phyloP scores from a whole-genome alignment of 2,113 vertebrate species.

The Hystrix brachyura region DNA sequence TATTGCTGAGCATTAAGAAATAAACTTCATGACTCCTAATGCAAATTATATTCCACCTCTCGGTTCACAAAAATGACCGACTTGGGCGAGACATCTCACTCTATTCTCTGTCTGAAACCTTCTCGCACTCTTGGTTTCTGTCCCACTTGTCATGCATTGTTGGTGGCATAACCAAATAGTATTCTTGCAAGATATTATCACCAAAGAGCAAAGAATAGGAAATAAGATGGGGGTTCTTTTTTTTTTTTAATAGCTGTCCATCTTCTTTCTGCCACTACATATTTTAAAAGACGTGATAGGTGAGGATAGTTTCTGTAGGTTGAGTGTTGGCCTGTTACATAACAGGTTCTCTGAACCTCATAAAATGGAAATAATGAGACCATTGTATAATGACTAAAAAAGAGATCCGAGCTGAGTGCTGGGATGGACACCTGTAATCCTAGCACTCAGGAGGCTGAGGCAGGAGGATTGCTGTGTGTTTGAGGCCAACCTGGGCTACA shows the following conservation, averaged over 20 bases:
- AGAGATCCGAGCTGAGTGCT: neutral
- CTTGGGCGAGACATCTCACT: neutral
- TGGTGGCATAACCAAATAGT: neutral
- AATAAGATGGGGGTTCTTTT: neutral
- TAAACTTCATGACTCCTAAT: neutral
- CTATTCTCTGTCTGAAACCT: conserved; percentile 35
- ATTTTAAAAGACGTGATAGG: conserved; percentile 1
- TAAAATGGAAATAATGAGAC: neutral
- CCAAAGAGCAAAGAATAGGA: conserved; percentile 15
- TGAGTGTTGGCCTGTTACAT: neutral
- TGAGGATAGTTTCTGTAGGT: neutral
- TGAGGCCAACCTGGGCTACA: neutral
- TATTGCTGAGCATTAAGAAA: neutral
- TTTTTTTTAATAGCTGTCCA: neutral
- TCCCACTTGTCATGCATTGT: neutral
- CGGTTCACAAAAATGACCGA: neutral
- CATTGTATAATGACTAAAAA: neutral
- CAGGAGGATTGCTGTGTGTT: neutral
- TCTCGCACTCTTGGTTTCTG: conserved; percentile 39
- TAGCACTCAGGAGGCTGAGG: neutral
- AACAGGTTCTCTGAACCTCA: neutral
- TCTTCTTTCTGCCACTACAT: neutral
- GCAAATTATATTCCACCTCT: neutral
- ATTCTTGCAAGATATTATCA: neutral
- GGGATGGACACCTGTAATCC: neutral